phyloP scores from a whole-genome alignment of 2,888 invertebrate genomes.

The Bimastos eiseni region DNA sequence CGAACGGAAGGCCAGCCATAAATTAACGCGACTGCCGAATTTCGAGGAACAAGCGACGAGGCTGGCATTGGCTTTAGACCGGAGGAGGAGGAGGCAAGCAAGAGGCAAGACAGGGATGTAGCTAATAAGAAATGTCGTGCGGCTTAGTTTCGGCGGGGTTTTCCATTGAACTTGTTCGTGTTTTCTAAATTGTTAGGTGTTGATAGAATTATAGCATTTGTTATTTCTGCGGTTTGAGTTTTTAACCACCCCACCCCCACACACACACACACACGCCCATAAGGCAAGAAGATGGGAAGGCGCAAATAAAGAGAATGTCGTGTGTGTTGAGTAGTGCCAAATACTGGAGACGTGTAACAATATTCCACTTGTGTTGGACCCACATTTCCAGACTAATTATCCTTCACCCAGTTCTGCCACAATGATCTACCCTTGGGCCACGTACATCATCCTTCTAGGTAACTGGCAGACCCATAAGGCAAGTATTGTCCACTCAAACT shows the following conservation, averaged over 20 bases:
- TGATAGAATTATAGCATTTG: no score
- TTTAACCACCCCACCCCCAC: no score
- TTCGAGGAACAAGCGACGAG: conserved; percentile 13
- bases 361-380: background rate
- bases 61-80: background rate
- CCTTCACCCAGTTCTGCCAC: background rate
- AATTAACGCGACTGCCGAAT: background rate
- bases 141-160: no score
- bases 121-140: no score
- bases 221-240: no score
- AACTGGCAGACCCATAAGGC: background rate
- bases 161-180: no score
- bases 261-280: no score
- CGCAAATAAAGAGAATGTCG: background rate
- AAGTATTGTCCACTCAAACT: no score
- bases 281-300: no score
- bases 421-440: background rate
- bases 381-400: no score
- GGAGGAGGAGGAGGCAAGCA: background rate
- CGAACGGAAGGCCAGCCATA: background rate
- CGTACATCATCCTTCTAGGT: background rate
- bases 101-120: background rate
- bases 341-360: background rate
- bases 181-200: no score
- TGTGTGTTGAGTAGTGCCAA: background rate